phyloP scores from a whole-genome alignment of 2,113 vertebrate genomes.

The Aspiorhynchus laticeps region DNA sequence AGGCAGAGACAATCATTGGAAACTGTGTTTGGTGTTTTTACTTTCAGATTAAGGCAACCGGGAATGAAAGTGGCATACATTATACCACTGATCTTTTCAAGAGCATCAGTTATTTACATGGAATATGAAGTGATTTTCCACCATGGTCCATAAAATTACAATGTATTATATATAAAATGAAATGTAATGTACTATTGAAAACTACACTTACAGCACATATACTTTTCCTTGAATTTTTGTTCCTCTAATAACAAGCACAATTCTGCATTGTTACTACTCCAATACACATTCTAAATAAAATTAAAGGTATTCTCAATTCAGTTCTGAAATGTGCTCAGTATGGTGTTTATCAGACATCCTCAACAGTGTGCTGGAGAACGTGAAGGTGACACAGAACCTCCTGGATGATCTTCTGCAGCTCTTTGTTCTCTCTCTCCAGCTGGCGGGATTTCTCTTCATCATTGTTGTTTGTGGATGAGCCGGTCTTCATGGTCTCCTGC shows the following conservation, averaged over 20 bases:
- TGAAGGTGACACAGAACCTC: conserved; percentile 75
- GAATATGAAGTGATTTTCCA: neutral
- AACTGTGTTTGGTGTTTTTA: neutral
- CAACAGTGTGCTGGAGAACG: neutral
- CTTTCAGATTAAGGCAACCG: neutral
- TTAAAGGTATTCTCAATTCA: neutral
- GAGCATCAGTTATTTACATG: conserved; percentile 4
- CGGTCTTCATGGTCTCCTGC: conserved; percentile 95
- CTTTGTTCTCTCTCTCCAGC: conserved; percentile 91
- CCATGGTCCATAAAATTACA: neutral
- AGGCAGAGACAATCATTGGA: neutral
- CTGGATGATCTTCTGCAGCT: conserved; percentile 93
- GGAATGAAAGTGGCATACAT: neutral
- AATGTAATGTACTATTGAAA: neutral
- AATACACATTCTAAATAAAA: neutral
- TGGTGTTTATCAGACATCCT: neutral
- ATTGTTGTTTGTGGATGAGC: conserved; percentile 95
- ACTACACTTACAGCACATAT: neutral
- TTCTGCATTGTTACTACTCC: neutral
- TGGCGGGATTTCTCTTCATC: conserved; percentile 95
- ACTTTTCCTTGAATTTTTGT: neutral
- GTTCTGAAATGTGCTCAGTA: neutral
- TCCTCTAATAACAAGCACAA: neutral
- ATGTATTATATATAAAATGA: neutral
- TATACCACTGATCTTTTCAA: neutral